Base-by-base conservation (phyloP, 2,888 invertebrate species). In the Mycalesis mineus region DNA sequence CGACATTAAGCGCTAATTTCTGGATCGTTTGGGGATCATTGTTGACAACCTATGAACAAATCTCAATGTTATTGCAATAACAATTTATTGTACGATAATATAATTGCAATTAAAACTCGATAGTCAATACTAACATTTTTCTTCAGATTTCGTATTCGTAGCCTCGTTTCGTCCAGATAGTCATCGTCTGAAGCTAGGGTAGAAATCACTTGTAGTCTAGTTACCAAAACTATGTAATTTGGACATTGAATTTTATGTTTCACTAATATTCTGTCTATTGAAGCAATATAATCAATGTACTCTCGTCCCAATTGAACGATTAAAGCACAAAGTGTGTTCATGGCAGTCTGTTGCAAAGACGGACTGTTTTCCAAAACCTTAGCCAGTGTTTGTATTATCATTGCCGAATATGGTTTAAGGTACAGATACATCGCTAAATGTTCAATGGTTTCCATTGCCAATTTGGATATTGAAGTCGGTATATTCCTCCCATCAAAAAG, bases 341-440 rank as follows among this genome's bases (percentile, higher is more conserved):
- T 96, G 0, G 97, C 97, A 1, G 94, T 93, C 45, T 90, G 88
- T 11, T 96, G 90, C 41, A 98, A 81, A 48, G 95, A 94, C 0
- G 95, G 93, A 71, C 93, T 94, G 33, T 92, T 93, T 68, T 98
- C 96, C 50, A 99, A 86, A 0, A 96, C 95, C 57, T 97, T 92
- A 0, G 97, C 96, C 63, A 99, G 82, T 0, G 98, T 96, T 83
- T 99, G 99, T 65, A 99, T 94, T 58, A 99, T 97, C 55, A 97
- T 91, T 0, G 98, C 97, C 0, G 97, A 95, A 77, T 95, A 97
- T 72, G 98, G 98, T 1, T 95, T 95, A 68, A 99, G 95, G 80
- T 98, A 97, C 41, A 99, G 88, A 59, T 94, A 94, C 75, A 96
- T 95, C 0, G 97, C 96, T 51, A 99, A 87, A 67, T 96, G 94